Base-by-base conservation (phyloP, 2,888 invertebrate species). In the Laspeyria flexula region DNA sequence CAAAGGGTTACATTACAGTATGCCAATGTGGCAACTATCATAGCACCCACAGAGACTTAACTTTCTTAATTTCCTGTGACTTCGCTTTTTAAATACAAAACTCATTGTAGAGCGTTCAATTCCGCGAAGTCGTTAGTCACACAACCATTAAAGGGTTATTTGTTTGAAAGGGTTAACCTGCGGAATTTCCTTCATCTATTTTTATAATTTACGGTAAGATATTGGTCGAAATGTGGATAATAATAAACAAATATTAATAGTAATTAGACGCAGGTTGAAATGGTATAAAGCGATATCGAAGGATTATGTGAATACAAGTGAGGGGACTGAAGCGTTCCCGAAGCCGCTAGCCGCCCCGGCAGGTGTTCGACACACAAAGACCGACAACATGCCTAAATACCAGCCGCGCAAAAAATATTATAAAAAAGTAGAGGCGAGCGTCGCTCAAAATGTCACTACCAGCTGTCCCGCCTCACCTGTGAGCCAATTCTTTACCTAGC, bases 311-410 rank as follows among this genome's bases (percentile, higher is more conserved):
- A 79, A 83, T 73, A 75, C 69, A 75, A 73, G 72, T 71, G 60
- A 71, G 74, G 62, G 58, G 71, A 77, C 72, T 66, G 74, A 69
- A 68, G 67, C 71, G 64, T 60, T 56, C 61, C 50, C 65, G 65
- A 58, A 65, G 70, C 71, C 61, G 69, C 65, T 70, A 65, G 70
- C 71, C 61, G 69, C 65, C 70, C 67, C 72, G 83, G 88, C 88
- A 88, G 90, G 89, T 90, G 88, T 81, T 76, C 77, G 60, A 45
- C 51, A 65, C 81, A 88, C 83, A 88, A 86, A 84, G 84, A 78
- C 77, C 65, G 50, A 63, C 64, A 60, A 65, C 74, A 73, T 65
- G 65, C 55, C 65, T 75, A 77, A 75, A 75, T 71, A 72, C n/a
- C n/a, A n/a, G n/a, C 66, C 72, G 73, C 73, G 78, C 77, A 85